These are phyloP conservation scores for Xestia ashworthii DNA, from an alignment of 2,888 invertebrate genomes.

Conservation along the genomic window DNA sequence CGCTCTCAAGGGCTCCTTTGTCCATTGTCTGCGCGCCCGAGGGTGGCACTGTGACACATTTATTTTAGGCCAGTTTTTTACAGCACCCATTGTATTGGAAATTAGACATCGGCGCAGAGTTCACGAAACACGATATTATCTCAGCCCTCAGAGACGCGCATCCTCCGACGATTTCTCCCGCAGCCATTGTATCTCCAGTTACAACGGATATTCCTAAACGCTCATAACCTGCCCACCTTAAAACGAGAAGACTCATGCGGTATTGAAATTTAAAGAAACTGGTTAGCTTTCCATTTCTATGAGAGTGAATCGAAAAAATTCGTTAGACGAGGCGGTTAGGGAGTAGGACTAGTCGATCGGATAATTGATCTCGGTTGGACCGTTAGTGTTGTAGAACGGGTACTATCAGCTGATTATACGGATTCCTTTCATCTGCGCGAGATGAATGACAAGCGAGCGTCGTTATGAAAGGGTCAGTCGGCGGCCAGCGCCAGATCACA, in stretches of 20 bases:
- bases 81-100: conserved; percentile 89
- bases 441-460: conserved; percentile 82
- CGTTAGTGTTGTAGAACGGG: conserved; percentile 78
- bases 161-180: conserved; percentile 81
- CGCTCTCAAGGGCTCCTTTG: conserved; percentile 82
- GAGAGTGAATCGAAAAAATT: conserved; percentile 78
- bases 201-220: conserved; percentile 76
- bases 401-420: conserved; percentile 85
- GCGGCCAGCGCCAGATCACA: conserved; percentile 82
- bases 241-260: conserved; percentile 66
- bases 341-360: conserved; percentile 76
- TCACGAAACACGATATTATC: conserved; percentile 89
- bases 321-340: conserved; percentile 75
- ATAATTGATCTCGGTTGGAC: conserved; percentile 86
- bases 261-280: conserved; percentile 82
- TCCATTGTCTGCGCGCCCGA: conserved; percentile 86
- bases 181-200: conserved; percentile 78
- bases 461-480: conserved; percentile 77
- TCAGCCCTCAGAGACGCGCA: conserved; percentile 78
- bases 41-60: conserved; percentile 90
- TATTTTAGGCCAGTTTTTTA: conserved; percentile 89
- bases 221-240: conserved; percentile 65
- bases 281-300: conserved; percentile 88
- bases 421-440: conserved; percentile 83
- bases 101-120: conserved; percentile 88